Percentiles rank a stretch among this genome's conserved stretches.
Conservation (phyloP, 2,888 invertebrate species). For the Eubasilissa splendida region DNA sequence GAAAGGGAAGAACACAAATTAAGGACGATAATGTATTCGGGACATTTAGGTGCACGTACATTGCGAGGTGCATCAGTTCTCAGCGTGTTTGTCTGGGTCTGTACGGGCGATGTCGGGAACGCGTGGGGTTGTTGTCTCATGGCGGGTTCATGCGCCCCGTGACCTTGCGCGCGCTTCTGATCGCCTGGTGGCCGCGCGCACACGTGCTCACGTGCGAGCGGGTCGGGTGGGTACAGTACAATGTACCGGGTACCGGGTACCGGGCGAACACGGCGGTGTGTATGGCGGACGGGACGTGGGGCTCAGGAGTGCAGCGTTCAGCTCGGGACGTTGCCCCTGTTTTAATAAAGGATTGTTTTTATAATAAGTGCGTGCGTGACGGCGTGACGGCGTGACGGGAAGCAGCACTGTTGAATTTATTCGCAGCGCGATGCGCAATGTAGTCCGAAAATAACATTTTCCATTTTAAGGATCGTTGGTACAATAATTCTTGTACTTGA, state of each 20-base stretch:
- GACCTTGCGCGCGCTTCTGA: slow-evolving; percentile 45
- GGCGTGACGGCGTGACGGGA: background rate
- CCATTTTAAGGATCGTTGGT: too few species aligned
- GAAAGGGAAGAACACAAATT: background rate
- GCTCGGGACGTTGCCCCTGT: slow-evolving; percentile 6
- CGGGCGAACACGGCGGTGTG: too few species aligned
- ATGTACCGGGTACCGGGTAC: too few species aligned
- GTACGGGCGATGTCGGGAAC: slow-evolving; percentile 13
- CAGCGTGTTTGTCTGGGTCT: too few species aligned
- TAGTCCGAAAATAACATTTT: background rate
- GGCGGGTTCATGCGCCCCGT: slow-evolving; percentile 46
- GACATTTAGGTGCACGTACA: too few species aligned
- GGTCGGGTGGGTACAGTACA: background rate
- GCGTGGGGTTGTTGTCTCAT: slow-evolving; percentile 45
- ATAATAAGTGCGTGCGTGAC: slow-evolving; percentile 6
- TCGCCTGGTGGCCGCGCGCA: slow-evolving; percentile 16
- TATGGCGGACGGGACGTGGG: background rate
- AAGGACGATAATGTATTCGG: background rate
- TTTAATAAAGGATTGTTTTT: slow-evolving; percentile 11
- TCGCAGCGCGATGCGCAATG: background rate
- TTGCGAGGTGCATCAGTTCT: too few species aligned
- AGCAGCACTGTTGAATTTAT: background rate
- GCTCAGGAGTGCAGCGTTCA: background rate
- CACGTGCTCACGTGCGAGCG: slow-evolving; percentile 32
- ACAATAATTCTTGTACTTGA: too few species aligned